These are phyloP conservation scores for Megathymus violae DNA, from an alignment of 1,140 invertebrate species.

Conservation along the genomic window DNA sequence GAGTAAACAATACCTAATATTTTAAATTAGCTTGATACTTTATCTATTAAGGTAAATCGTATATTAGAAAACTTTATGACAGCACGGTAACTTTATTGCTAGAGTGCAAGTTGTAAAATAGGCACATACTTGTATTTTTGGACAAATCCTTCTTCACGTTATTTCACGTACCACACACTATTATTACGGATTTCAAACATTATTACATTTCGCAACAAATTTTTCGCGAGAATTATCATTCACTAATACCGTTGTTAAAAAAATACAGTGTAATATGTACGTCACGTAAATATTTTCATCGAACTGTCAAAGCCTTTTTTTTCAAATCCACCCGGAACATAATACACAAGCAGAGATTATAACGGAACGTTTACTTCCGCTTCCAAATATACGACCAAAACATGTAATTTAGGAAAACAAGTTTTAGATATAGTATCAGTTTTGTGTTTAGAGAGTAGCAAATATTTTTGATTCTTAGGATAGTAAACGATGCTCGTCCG, in stretches of 20 bases:
- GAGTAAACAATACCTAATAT: no score
- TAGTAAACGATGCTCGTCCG: slow-evolving; percentile 57
- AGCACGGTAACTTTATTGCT: background rate
- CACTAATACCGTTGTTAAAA: slow-evolving; percentile 5
- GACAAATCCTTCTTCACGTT: slow-evolving; percentile 27
- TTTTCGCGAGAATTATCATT: background rate
- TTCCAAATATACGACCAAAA: slow-evolving; percentile 9
- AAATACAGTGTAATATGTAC: slow-evolving; percentile 44
- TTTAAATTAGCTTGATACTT: no score
- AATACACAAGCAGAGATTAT: slow-evolving; percentile 27
- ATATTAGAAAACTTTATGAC: background rate
- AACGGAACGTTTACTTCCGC: slow-evolving; percentile 35
- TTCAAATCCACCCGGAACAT: slow-evolving; percentile 40
- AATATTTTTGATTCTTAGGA: slow-evolving; percentile 29
- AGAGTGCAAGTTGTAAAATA: background rate
- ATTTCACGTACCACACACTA: slow-evolving; percentile 27
- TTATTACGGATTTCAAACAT: background rate
- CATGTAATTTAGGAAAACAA: background rate
- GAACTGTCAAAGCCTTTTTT: slow-evolving; percentile 69
- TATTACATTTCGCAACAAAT: slow-evolving; percentile 27
- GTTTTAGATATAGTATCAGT: background rate
- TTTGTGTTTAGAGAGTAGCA: background rate
- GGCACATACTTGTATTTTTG: slow-evolving; percentile 1
- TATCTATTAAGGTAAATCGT: background rate
- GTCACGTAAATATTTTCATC: slow-evolving; percentile 70